Evolutionary conservation across 2,797 vertebrate genomes (phyloP).

Genomic region (Salmo trutta): DNA sequence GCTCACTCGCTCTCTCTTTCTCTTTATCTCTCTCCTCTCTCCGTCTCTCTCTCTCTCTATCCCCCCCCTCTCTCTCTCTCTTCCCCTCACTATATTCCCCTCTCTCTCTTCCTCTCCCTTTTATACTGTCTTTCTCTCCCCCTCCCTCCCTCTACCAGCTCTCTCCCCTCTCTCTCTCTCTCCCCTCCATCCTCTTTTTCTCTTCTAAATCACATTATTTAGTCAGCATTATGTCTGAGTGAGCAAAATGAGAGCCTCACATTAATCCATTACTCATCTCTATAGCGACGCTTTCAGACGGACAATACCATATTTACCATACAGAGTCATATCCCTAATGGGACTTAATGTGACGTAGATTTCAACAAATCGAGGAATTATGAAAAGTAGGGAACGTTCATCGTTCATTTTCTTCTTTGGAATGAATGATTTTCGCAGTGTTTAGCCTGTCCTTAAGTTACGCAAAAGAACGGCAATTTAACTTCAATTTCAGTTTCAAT

Average conservation of each 20-base stretch:
- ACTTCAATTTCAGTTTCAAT: neutral
- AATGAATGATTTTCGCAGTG: neutral
- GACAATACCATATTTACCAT: neutral
- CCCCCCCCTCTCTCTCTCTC: neutral
- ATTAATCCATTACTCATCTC: constrained; percentile 5
- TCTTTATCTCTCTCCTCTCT: neutral
- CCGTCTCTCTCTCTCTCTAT: neutral
- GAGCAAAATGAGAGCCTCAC: neutral
- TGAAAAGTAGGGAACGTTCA: neutral
- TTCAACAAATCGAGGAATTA: neutral
- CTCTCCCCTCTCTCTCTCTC: neutral
- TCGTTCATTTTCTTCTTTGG: neutral
- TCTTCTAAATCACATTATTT: constrained; percentile 23
- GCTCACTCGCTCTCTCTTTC: neutral
- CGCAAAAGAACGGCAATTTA: neutral
- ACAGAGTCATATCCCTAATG: neutral
- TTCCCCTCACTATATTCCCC: constrained; percentile 1
- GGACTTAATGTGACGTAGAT: neutral
- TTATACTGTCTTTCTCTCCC: constrained; percentile 7
- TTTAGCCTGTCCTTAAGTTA: neutral
- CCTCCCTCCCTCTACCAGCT: neutral
- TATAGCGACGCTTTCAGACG: neutral
- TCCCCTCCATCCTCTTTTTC: neutral
- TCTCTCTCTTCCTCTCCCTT: constrained; percentile 5
- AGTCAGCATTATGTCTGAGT: constrained; percentile 22